Conservation (phyloP, 2,113 vertebrate species). For the Cyanocitta stelleri region DNA sequence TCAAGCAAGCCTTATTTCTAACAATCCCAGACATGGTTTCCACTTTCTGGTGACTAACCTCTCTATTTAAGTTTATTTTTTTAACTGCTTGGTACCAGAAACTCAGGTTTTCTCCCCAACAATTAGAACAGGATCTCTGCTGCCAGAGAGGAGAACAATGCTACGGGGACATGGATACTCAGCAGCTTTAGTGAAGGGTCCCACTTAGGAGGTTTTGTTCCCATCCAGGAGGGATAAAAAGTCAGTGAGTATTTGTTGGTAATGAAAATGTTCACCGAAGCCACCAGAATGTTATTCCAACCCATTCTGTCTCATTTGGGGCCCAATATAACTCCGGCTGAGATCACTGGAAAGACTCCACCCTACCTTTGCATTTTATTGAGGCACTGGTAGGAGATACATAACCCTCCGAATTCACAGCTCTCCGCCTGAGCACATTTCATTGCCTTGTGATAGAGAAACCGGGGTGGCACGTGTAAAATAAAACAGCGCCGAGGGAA, state of each 20-base stretch:
- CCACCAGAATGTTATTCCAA: not conserved
- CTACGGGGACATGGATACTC: accelerated
- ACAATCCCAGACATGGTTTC: slow-evolving; percentile 39
- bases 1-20: slow-evolving; percentile 45
- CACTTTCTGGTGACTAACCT: slow-evolving; percentile 45
- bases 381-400: not conserved
- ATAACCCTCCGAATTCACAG: not conserved
- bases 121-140: not conserved
- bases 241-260: not conserved
- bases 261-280: not conserved
- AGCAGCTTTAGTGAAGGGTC: not conserved
- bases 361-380: not conserved
- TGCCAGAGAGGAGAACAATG: not conserved
- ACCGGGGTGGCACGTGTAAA: not conserved
- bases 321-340: not conserved
- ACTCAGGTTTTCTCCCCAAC: not conserved
- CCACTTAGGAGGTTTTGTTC: not conserved
- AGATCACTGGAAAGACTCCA: not conserved
- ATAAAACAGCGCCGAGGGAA: not conserved
- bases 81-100: not conserved
- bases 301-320: not conserved
- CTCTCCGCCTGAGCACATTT: not conserved
- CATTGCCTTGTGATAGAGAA: not conserved
- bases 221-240: not conserved
- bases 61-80: not conserved